Base-by-base conservation (phyloP, 2,113 vertebrate genomes). In the Coreoperca whiteheadi region DNA sequence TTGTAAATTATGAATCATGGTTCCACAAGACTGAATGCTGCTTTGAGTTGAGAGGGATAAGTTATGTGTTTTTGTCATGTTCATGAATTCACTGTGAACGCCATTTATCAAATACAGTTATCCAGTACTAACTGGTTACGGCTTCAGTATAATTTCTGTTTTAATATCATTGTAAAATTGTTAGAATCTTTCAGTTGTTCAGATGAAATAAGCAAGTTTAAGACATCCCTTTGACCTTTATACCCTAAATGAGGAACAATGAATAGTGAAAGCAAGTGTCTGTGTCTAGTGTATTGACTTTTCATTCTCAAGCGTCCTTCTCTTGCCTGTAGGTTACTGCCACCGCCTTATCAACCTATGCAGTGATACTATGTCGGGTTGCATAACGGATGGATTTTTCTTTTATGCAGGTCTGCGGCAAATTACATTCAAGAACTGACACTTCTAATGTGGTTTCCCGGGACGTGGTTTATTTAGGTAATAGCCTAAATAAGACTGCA, bases 351-450 rank as follows among this genome's bases (percentile, higher is more conserved):
- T 72, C 51, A 75, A 41, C 78, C 59, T 48, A 79, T 81, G 69
- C 69, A 50, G 23, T 11, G 64, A 76, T 61, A 18, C 75, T 59
- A 73, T 57, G 70, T 74, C 80, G 9, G 51, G 20, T 77, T 82
- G 59, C 84, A 77, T 79, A 87, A 83, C 43, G 2, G 23, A 89
- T 83, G 54, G 81, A 90, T 90, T 92, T 87, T 88, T 60, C 71
- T 79, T 77, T 81, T 54, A 84, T 54, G 72, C 61, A 30, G 57
- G 64, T 77, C 64, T 77, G 53, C 32, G 0, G 71, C 51, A 56
- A 88, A 86, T 88, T 77, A 87, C 72, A 84, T 88, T 88, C 77
- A 78, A 73, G 74, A 84, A 54, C n/a, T 76, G 66, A 73, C 73
- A 81, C 72, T 39, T 74, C 60, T 81, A 81, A 87, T 87, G 77